phyloP scores from a whole-genome alignment of 2,113 vertebrate genomes.

The Ciconia maguari region DNA sequence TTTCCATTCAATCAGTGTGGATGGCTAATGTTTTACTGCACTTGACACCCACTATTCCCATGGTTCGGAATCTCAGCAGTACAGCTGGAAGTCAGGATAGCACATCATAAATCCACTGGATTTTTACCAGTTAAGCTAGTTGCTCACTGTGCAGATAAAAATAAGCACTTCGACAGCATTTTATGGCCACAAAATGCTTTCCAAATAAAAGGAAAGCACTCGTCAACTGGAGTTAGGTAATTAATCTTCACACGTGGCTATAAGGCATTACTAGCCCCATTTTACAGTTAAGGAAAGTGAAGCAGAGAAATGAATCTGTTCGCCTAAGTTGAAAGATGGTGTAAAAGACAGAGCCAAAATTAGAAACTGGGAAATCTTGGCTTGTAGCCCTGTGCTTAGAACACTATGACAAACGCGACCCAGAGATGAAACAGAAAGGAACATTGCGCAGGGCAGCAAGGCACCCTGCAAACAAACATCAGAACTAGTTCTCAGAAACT shows the following conservation, averaged over 20 bases:
- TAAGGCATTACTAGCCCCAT: constrained; percentile 15
- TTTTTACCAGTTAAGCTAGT: constrained; percentile 64
- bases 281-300: constrained; percentile 26
- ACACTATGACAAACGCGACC: background rate
- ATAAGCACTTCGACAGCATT: constrained; percentile 54
- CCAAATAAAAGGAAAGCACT: constrained; percentile 60
- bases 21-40: constrained; percentile 67
- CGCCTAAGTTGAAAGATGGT: constrained; percentile 27
- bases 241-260: constrained; percentile 53
- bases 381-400: constrained; percentile 12
- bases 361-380: constrained; percentile 42
- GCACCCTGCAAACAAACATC: constrained; percentile 40
- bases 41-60: constrained; percentile 64
- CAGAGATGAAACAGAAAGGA: constrained; percentile 32
- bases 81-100: constrained; percentile 47
- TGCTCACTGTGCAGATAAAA: constrained; percentile 58
- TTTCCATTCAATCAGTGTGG: constrained; percentile 62
- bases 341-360: constrained; percentile 44
- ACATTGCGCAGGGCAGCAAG: background rate
- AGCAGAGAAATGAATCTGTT: constrained; percentile 45
- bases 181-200: constrained; percentile 56
- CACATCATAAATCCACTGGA: constrained; percentile 62
- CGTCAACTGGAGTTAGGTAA: constrained; percentile 50
- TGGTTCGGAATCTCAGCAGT: constrained; percentile 39
- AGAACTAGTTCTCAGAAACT: constrained; percentile 2